Percentiles rank a stretch among this genome's conserved stretches.
Conservation (phyloP, 2,888 invertebrate genomes). For the Cacoxenus indagator region DNA sequence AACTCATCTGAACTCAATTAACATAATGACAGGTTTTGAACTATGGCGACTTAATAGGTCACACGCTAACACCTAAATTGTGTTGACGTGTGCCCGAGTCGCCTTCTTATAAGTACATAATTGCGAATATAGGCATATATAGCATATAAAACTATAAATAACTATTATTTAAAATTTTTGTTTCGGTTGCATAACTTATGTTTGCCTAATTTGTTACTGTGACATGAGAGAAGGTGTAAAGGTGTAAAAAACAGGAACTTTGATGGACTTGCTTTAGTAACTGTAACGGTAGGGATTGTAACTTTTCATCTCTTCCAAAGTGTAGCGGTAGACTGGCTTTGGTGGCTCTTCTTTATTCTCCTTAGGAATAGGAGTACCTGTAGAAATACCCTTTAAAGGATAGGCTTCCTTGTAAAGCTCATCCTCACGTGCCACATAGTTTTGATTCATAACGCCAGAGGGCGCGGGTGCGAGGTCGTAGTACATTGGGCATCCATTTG, state of each 20-base stretch:
- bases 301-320: constrained; percentile 56
- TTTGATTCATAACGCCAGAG: constrained; percentile 37
- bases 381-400: constrained; percentile 51
- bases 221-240: neutral
- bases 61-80: too few species aligned
- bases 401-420: constrained; percentile 54
- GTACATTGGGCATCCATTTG: neutral
- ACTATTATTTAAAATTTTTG: too few species aligned
- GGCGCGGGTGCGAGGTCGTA: neutral
- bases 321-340: constrained; percentile 47
- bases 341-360: constrained; percentile 36
- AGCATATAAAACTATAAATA: too few species aligned
- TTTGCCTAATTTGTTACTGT: too few species aligned
- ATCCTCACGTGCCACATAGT: constrained; percentile 55
- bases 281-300: constrained; percentile 49
- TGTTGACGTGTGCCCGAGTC: too few species aligned
- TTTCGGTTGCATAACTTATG: too few species aligned
- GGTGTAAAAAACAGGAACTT: neutral
- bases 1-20: too few species aligned
- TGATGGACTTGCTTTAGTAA: neutral
- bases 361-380: constrained; percentile 31
- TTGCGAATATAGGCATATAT: too few species aligned
- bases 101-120: too few species aligned
- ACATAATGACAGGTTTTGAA: too few species aligned
- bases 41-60: too few species aligned